A percentile compares a stretch with the other conserved stretches of the same genome.
Evolutionary conservation across 1,140 invertebrate genomes (phyloP).

Genomic region (Drosophila navojoa): DNA sequence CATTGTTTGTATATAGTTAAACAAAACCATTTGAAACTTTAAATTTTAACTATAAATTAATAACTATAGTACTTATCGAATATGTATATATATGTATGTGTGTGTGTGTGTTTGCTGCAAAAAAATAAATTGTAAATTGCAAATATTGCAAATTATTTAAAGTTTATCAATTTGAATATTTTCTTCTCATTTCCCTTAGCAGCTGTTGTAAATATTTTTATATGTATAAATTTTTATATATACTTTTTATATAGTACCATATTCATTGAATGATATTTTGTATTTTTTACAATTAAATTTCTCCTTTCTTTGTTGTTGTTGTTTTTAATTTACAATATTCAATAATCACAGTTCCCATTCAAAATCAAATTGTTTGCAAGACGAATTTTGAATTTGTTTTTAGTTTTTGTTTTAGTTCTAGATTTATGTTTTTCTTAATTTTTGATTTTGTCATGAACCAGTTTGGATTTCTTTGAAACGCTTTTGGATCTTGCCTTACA

Average conservation of each 20-base stretch:
- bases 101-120: slow-evolving; percentile 31
- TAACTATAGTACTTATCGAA: slow-evolving; percentile 54
- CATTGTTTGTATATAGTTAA: slow-evolving; percentile 36
- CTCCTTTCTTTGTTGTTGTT: slow-evolving; percentile 28
- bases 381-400: slow-evolving; percentile 69
- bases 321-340: slow-evolving; percentile 60
- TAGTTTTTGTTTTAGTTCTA: neutral
- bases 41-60: slow-evolving; percentile 45
- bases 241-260: slow-evolving; percentile 67
- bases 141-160: slow-evolving; percentile 73
- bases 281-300: slow-evolving; percentile 28
- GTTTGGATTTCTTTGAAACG: slow-evolving; percentile 66
- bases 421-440: slow-evolving; percentile 23
- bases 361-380: slow-evolving; percentile 66
- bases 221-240: neutral
- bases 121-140: slow-evolving; percentile 59
- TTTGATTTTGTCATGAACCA: slow-evolving; percentile 23
- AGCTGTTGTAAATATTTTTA: slow-evolving; percentile 56
- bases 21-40: slow-evolving; percentile 38
- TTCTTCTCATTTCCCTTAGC: slow-evolving; percentile 36
- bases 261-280: slow-evolving; percentile 60
- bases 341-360: slow-evolving; percentile 80
- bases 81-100: slow-evolving; percentile 14
- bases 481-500: slow-evolving; percentile 53
- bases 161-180: slow-evolving; percentile 28